Evolutionary conservation across 2,113 vertebrate species (phyloP).

Genomic region (Neogale vison): DNA sequence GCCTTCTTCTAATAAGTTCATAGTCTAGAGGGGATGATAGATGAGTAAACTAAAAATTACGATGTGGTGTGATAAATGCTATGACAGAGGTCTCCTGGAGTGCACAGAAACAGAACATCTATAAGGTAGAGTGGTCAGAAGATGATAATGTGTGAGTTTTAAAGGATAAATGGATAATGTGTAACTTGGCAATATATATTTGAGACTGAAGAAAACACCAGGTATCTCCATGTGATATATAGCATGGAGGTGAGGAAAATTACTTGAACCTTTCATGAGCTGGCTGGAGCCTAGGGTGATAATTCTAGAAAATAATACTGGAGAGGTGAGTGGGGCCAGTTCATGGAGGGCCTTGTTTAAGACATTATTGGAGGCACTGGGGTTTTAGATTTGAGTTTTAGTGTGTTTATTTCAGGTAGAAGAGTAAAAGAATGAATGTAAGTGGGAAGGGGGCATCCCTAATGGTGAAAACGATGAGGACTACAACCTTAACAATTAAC

Average conservation of each 20-base stretch:
- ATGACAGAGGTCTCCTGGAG: background rate
- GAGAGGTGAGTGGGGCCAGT: background rate
- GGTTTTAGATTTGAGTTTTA: constrained; percentile 22
- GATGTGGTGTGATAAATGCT: background rate
- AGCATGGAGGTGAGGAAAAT: background rate
- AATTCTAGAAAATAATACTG: constrained; percentile 27
- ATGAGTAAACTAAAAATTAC: background rate
- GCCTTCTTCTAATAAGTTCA: constrained; percentile 2
- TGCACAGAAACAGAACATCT: background rate
- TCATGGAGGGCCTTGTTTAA: background rate
- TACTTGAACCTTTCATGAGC: constrained; percentile 5
- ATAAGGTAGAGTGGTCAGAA: background rate
- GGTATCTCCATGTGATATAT: background rate
- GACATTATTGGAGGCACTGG: background rate
- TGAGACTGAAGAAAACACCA: background rate
- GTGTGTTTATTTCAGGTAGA: background rate
- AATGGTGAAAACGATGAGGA: background rate
- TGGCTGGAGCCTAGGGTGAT: background rate
- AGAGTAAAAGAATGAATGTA: background rate
- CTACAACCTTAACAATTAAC: background rate
- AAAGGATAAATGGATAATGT: background rate
- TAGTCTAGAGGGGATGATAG: background rate
- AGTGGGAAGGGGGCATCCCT: background rate
- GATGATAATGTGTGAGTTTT: background rate
- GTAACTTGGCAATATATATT: background rate